Base-by-base conservation (phyloP, 2,888 invertebrate genomes). In the Thecophora atra region DNA sequence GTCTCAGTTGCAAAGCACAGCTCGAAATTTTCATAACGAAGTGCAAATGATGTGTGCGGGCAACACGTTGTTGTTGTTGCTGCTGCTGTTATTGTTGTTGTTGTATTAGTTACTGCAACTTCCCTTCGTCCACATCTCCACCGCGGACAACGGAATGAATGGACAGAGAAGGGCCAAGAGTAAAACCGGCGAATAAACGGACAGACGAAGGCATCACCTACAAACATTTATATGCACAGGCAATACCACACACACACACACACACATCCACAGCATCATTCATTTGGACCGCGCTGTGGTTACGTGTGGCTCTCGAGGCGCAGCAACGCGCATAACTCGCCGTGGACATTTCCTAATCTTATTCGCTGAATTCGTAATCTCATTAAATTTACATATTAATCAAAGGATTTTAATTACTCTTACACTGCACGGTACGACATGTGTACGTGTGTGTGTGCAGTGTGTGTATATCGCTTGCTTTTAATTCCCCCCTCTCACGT, bases 311-410 rank as follows among this genome's bases (percentile, higher is more conserved):
- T n/a, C 21, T 17, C 58, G 24, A 11, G 17, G 54, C 37, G 62
- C 54, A 30, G 51, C n/a, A n/a, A n/a, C n/a, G n/a, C n/a, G n/a
- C 24, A 63, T 64, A 70, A 84, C 54, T 54, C 58, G 85, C 88
- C 75, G 72, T 70, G 76, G 76, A 79, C 81, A 79, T 81, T 83
- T 82, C 91, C 91, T 85, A 86, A 85, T 85, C 91, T 91, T 93
- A 93, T 93, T 93, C 93, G 92, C 91, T 92, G 92, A 93, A 93
- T 93, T 94, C 85, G 94, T 94, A 94, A 94, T 94, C 94, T 94
- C 94, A 95, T 95, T 94, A 95, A 94, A 95, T 95, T 95, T 95
- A 94, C 94, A 95, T 95, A 95, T 95, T 95, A 95, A 95, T 95
- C 94, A 95, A 94, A 94, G 94, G 94, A 94, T 95, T 95, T 94